phyloP scores from a whole-genome alignment of 2,113 vertebrate genomes.

The Leptosomus discolor region DNA sequence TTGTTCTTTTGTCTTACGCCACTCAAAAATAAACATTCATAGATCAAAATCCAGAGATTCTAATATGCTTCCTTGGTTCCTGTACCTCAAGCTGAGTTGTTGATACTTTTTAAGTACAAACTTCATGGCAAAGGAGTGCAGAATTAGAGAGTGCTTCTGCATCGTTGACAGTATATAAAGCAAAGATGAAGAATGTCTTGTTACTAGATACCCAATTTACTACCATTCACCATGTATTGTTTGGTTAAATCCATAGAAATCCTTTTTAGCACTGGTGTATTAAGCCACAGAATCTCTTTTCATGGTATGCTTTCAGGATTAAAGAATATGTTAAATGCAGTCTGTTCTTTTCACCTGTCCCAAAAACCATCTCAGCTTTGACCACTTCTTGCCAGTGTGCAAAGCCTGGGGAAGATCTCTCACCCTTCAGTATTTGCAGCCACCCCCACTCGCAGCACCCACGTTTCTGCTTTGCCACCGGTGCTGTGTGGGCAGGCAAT shows the following conservation, averaged over 20 bases:
- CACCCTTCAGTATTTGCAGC: neutral
- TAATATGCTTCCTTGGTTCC: neutral
- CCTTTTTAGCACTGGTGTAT: neutral
- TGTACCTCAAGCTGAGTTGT: neutral
- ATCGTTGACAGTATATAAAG: neutral
- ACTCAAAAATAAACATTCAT: neutral
- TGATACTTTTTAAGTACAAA: neutral
- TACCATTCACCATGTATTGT: neutral
- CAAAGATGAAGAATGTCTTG: neutral
- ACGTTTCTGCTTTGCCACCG: constrained; percentile 13
- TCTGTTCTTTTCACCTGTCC: neutral
- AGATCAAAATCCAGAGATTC: neutral
- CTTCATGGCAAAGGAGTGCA: neutral
- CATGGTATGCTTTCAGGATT: neutral
- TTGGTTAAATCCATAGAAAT: neutral
- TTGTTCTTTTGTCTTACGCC: neutral
- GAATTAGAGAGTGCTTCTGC: neutral
- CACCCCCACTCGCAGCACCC: neutral
- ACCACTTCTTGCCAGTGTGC: neutral
- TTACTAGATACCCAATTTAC: neutral
- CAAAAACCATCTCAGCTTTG: neutral
- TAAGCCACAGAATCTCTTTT: neutral
- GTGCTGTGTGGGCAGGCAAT: constrained; percentile 29
- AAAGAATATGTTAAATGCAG: neutral
- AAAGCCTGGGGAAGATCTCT: neutral